Conservation (phyloP, 1,140 invertebrate genomes). For the Ceratoteleas bidentatus region DNA sequence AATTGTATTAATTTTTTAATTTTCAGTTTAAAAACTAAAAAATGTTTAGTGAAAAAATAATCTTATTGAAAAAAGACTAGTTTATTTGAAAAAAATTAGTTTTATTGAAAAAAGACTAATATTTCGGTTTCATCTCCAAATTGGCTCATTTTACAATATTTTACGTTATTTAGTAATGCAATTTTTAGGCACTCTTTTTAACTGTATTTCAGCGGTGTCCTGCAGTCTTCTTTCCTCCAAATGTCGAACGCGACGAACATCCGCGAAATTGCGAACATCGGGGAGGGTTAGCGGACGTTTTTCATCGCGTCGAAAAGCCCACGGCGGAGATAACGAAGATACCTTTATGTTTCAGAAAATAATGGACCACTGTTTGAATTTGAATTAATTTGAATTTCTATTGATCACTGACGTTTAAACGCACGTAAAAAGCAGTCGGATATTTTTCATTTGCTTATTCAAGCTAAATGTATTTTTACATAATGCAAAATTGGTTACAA, state of each 20-base stretch:
- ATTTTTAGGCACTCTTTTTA: too few species aligned
- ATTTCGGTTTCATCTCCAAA: too few species aligned
- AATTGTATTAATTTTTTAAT: too few species aligned
- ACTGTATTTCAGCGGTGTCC: slow-evolving; percentile 18
- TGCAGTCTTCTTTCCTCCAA: slow-evolving; percentile 32
- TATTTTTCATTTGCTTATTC: slow-evolving; percentile 50
- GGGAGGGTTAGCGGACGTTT: slow-evolving; percentile 12
- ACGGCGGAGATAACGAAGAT: slow-evolving; percentile 38
- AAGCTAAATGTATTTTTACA: slow-evolving; percentile 51
- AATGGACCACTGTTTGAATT: slow-evolving; percentile 52
- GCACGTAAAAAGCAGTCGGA: slow-evolving; percentile 39
- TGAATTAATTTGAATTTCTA: slow-evolving; percentile 61
- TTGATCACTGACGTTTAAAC: slow-evolving; percentile 51
- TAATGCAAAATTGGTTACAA: slow-evolving; percentile 53
- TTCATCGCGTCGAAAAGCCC: slow-evolving; percentile 33
- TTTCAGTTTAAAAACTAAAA: too few species aligned
- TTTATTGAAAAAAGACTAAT: too few species aligned
- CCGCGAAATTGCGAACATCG: slow-evolving; percentile 25
- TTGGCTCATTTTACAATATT: too few species aligned
- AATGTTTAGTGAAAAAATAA: too few species aligned
- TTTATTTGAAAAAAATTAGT: too few species aligned
- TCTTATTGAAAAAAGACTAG: too few species aligned
- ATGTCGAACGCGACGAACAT: slow-evolving; percentile 21
- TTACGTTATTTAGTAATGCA: too few species aligned
- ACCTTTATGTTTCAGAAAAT: slow-evolving; percentile 43